Base-by-base conservation (phyloP, 2,113 vertebrate genomes). In the Lonchura striata region DNA sequence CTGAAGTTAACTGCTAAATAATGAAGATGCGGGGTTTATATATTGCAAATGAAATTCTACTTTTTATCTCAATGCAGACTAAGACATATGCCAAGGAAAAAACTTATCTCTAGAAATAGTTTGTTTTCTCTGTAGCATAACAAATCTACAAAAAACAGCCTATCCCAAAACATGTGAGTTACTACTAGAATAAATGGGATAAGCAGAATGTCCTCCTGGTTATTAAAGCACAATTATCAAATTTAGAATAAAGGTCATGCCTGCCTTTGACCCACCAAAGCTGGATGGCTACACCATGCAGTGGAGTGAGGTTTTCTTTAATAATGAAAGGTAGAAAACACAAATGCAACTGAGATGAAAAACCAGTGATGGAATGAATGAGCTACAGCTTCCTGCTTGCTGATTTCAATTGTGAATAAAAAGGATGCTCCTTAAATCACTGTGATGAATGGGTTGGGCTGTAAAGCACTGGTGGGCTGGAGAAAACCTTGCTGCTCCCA, bases 201-300 rank as follows among this genome's bases (percentile, higher is more conserved):
- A 88, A 84, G 68, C 60, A 93, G 80, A 92, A 82, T 75, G 91
- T 94, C 60, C 68, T 96, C 30, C 64, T 64, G 30, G 30, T 91
- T 95, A 88, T 88, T 71, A 59, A 83, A 86, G 66, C 64, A 77
- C 68, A 83, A 59, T 70, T 70, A 96, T 44, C 76, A 86, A 88
- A 95, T 90, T 47, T 54, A 86, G 91, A 93, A 69, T 49, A 93
- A 92, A 96, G 92, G 94, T 72, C 52, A 23, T 78, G 83, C 27
- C 50, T 1, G 42, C 64, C 71, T 60, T 44, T 6, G 6, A 92
- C 88, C 47, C 52, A 56, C 72, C 1, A 2, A 77, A 81, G 76
- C 50, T 17, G 13, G 39, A 57, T 50, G 65, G 52, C 24, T 66
- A 59, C 52, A 59, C 33, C 24, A 47, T 23, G 56, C 86, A 49